These are phyloP conservation scores for Sycophaga agraensis DNA, from an alignment of 1,140 invertebrate species.

Conservation along the genomic window DNA sequence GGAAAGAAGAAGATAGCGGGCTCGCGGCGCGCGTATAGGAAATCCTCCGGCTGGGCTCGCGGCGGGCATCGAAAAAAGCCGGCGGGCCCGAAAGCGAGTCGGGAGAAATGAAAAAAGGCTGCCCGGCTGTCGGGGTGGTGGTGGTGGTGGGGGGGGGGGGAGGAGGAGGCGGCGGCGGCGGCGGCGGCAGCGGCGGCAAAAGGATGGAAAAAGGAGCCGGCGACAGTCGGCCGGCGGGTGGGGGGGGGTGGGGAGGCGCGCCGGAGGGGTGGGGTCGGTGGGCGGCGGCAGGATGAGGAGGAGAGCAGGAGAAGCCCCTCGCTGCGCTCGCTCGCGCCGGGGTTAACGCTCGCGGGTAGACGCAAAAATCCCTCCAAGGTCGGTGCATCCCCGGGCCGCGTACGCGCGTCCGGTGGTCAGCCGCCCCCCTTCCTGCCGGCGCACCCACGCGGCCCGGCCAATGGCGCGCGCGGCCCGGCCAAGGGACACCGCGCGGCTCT, in stretches of 20 bases:
- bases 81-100: not conserved
- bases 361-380: constrained; percentile 59
- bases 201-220: not conserved
- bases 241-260: no score
- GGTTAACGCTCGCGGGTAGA: constrained; percentile 56
- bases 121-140: no score
- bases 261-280: no score
- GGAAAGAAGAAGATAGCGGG: no score
- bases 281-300: no score
- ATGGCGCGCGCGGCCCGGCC: not conserved
- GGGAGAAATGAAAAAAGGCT: no score
- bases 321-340: constrained; percentile 25
- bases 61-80: not conserved
- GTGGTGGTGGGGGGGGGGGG: not conserved
- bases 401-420: constrained; percentile 37
- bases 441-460: constrained; percentile 22
- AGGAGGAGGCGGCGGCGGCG: not conserved
- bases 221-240: no score
- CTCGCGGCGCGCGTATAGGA: no score
- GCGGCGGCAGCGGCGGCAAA: not conserved
- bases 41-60: no score
- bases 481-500: constrained; percentile 29
- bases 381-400: constrained; percentile 51
- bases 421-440: constrained; percentile 31
- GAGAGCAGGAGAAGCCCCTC: no score